Percentiles rank a stretch among this genome's conserved stretches.
Conservation (phyloP, 2,888 invertebrate genomes). For the Harpagoxenus sublaevis region DNA sequence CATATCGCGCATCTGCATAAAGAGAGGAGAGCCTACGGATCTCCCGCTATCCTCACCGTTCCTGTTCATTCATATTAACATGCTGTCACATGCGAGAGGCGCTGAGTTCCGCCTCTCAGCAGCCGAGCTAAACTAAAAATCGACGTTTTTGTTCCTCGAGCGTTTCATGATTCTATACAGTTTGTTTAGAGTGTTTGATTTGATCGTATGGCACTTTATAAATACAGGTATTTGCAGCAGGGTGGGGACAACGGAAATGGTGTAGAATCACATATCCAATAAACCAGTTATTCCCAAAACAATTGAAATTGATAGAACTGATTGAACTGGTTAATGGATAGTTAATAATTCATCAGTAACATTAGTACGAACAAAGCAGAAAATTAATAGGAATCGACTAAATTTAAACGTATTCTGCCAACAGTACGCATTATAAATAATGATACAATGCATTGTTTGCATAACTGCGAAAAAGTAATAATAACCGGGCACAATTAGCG, state of each 20-base stretch:
- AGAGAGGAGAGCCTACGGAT: constrained; percentile 66
- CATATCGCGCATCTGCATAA: constrained; percentile 72
- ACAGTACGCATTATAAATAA: constrained; percentile 18
- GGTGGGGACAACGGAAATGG: neutral
- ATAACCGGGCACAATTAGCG: neutral
- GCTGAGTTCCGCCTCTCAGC: constrained; percentile 39
- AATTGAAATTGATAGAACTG: constrained; percentile 24
- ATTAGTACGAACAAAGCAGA: constrained; percentile 17
- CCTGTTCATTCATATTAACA: constrained; percentile 74
- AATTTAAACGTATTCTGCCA: constrained; percentile 4
- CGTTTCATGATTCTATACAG: neutral
- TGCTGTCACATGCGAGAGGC: constrained; percentile 50
- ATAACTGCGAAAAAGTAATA: neutral
- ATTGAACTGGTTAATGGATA: constrained; percentile 25
- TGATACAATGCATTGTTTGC: neutral
- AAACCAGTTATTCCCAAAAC: constrained; percentile 23
- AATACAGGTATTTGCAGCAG: neutral
- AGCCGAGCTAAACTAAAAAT: constrained; percentile 8
- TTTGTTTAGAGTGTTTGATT: neutral
- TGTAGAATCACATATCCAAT: constrained; percentile 15
- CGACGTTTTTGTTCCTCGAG: neutral
- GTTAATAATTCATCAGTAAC: constrained; percentile 25
- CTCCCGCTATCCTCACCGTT: constrained; percentile 50
- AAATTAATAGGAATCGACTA: constrained; percentile 22
- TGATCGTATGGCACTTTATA: neutral